Base-by-base conservation (phyloP, 2,113 vertebrate species). In the Mohoua ochrocephala region DNA sequence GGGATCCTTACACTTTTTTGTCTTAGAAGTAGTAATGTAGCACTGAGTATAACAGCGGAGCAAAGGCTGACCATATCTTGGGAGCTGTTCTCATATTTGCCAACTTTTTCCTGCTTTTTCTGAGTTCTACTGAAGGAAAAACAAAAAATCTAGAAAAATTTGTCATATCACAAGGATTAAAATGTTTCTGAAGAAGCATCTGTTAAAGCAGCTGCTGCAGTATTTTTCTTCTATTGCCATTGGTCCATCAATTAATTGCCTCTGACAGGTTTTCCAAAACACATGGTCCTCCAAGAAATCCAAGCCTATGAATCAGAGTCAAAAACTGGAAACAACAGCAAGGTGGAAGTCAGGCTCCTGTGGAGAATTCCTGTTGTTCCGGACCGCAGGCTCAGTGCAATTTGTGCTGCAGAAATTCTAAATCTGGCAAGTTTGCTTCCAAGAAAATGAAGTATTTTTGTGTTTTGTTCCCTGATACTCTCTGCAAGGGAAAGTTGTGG, bases 231-330 rank as follows among this genome's bases (percentile, higher is more conserved):
- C 56, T 53, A 20, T 74, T 88, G 42, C 59, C 47, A 17, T 93
- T 80, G 20, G 35, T 90, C 68, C 88, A 67, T 70, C 42, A 67
- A 63, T 94, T 91, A 57, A 86, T 93, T 92, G 50, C 52, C 45
- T 87, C 59, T 96, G 81, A 93, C 78, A 79, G 87, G 54, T 89
- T 94, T 96, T 86, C 77, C 57, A 84, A 86, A 94, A 84, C 91
- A 54, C 24, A 33, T 1, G 4, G 31, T 76, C 16, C 64, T 91
- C 76, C 54, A 77, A 42, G 71, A 86, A 90, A 59, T 80, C 90
- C 90, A 71, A 77, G 49, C 20, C 31, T 75, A 39, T 96, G 87
- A 91, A 77, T 96, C 71, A 44, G 52, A 90, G 60, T 59, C 41
- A 74, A 64, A 95, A 81, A 17, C 75, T 85, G 87, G 75, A 70